Evolutionary conservation across 2,888 invertebrate genomes (phyloP).

Genomic region (Pyrocoelia pectoralis): DNA sequence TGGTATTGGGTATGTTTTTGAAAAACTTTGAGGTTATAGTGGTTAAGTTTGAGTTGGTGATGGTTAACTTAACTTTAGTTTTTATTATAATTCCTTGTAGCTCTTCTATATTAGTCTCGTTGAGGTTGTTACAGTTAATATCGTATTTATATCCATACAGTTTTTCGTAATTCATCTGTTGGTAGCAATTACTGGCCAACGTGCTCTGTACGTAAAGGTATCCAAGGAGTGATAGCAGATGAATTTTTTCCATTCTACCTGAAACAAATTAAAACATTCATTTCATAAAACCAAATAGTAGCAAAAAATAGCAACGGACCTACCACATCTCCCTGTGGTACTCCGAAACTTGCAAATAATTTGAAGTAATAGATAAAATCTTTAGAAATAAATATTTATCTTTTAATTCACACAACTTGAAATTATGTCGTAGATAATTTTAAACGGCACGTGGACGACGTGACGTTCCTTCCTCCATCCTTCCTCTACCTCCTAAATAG

Average conservation of each 20-base stretch:
- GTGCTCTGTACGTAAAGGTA: not conserved
- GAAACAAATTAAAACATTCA: not conserved
- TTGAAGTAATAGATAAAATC: no score
- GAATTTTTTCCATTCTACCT: conserved; percentile 3
- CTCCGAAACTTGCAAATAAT: no score
- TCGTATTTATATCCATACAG: conserved; percentile 54
- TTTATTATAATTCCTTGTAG: conserved; percentile 49
- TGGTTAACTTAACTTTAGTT: conserved; percentile 51
- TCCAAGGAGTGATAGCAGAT: not conserved
- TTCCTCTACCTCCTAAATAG: no score
- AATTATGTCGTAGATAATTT: no score
- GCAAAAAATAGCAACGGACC: no score
- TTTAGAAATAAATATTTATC: no score
- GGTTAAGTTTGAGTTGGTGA: conserved; percentile 49
- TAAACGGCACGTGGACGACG: no score
- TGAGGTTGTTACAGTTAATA: conserved; percentile 49
- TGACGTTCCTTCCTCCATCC: no score
- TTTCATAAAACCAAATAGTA: no score
- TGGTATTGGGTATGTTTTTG: conserved; percentile 48
- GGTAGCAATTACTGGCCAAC: conserved; percentile 46
- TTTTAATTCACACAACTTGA: no score
- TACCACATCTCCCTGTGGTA: no score
- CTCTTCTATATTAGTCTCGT: conserved; percentile 41
- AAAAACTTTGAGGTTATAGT: conserved; percentile 45
- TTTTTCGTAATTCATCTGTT: conserved; percentile 52